Conservation (phyloP, 2,113 vertebrate genomes). For the Sprattus sprattus region DNA sequence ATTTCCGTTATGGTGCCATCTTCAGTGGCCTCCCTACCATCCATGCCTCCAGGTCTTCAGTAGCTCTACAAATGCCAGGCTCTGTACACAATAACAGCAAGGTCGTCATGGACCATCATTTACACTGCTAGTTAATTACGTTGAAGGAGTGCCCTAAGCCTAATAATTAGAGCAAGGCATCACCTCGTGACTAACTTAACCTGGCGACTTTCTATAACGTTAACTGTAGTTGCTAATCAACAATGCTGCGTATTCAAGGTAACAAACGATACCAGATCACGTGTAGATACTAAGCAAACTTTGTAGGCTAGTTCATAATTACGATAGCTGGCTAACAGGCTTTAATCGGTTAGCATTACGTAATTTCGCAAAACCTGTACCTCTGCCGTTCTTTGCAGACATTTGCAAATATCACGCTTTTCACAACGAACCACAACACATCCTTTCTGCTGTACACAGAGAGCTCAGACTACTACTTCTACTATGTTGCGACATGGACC, state of each 20-base stretch:
- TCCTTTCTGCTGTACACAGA: neutral
- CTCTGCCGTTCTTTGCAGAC: neutral
- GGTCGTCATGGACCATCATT: too few species aligned
- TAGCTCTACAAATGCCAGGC: neutral
- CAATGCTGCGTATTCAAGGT: neutral
- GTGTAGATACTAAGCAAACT: too few species aligned
- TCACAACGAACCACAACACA: neutral
- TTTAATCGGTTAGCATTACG: neutral
- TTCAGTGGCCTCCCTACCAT: neutral
- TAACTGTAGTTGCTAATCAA: too few species aligned
- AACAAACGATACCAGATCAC: neutral
- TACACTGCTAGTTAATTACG: neutral
- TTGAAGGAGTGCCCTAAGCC: too few species aligned
- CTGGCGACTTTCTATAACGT: too few species aligned
- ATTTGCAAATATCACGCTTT: neutral
- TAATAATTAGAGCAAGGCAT: too few species aligned
- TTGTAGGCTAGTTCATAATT: neutral
- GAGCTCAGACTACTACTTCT: neutral
- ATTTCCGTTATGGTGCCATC: conserved; percentile 54
- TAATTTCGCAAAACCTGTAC: neutral
- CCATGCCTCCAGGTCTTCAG: neutral
- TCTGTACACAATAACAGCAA: neutral
- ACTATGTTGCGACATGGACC: neutral
- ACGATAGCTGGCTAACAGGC: neutral
- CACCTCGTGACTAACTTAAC: too few species aligned